Base-by-base conservation (phyloP, 2,797 vertebrate genomes). In the Myotis pilosus region DNA sequence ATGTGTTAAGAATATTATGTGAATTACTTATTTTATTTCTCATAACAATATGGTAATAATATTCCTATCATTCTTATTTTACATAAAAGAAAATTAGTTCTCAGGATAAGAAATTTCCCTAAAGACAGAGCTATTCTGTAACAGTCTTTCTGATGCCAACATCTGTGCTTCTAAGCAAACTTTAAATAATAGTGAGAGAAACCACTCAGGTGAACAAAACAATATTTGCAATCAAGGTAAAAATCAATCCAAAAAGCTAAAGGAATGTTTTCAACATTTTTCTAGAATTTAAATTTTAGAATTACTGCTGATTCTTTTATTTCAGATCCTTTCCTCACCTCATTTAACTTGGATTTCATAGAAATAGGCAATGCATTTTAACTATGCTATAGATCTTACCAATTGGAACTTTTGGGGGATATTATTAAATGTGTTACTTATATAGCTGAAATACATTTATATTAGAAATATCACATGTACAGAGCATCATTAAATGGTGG, bases 21-120 rank as follows among this genome's bases (percentile, higher is more conserved):
- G 25, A 92, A 84, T 90, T 80, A 30, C 6, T 25, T 91, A 55
- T 72, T 74, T 74, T 89, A 85, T 85, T 87, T 83, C 10, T 94
- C 38, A 28, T 72, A 86, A 68, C 12, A 85, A 33, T 75, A 66
- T 44, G 53, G 20, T 19, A 80, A 12, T 25, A 28, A 76, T 92
- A 82, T 62, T 90, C 28, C 2, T 55, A 81, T 71, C 51, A 86
- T 79, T 78, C 11, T 8, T 74, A 64, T 57, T 94, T 90, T 86
- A 84, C 22, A 87, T 44, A 74, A 62, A 93, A 85, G 19, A 83
- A 91, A 92, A 53, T 72, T n/a, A 71, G 16, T 20, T 51, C 47
- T 68, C 66, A 86, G 51, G 23, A 71, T 51, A 92, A 66, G 25
- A 76, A 66, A 83, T 83, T 66, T 76, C 23, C 30, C 33, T 78